Percentiles rank a stretch among this genome's conserved stretches.
These are phyloP conservation scores for Alexandromys fortis DNA, from an alignment of 2,113 vertebrate species.

Conservation along the genomic window DNA sequence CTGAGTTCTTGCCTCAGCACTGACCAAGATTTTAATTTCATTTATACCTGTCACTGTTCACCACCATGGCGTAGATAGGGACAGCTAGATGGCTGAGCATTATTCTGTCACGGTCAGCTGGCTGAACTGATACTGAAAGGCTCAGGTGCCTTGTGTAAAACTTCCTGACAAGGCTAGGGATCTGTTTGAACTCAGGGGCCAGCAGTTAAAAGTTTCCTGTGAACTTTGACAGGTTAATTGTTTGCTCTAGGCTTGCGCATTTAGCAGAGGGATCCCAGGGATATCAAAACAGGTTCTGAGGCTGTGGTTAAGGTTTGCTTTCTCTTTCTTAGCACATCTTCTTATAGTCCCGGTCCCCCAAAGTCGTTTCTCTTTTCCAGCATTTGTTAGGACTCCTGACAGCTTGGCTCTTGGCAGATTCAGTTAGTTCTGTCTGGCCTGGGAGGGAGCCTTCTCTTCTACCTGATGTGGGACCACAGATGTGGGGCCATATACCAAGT, in stretches of 20 bases:
- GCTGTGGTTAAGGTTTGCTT: constrained; percentile 31
- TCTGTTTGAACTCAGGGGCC: constrained; percentile 16
- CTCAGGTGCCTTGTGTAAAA: neutral
- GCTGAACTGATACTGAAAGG: neutral
- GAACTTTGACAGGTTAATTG: constrained; percentile 11
- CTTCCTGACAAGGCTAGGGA: neutral
- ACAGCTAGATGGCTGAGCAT: neutral
- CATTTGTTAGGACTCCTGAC: constrained; percentile 46
- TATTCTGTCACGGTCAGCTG: neutral
- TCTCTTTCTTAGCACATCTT: neutral
- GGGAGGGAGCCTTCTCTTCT: neutral
- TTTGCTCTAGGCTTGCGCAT: constrained; percentile 36
- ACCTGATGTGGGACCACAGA: neutral
- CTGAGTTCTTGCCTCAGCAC: neutral
- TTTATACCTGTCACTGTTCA: neutral
- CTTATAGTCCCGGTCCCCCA: neutral
- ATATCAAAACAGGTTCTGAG: neutral
- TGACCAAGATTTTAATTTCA: neutral
- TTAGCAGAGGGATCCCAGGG: constrained; percentile 28
- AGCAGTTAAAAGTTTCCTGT: constrained; percentile 7
- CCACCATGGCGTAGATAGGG: neutral
- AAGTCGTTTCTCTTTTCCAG: constrained; percentile 27
- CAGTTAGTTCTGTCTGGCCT: constrained; percentile 9
- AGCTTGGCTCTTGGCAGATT: neutral
- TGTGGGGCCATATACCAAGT: neutral